These are phyloP conservation scores for Globia sparganii DNA, from an alignment of 2,888 invertebrate genomes.

Conservation along the genomic window DNA sequence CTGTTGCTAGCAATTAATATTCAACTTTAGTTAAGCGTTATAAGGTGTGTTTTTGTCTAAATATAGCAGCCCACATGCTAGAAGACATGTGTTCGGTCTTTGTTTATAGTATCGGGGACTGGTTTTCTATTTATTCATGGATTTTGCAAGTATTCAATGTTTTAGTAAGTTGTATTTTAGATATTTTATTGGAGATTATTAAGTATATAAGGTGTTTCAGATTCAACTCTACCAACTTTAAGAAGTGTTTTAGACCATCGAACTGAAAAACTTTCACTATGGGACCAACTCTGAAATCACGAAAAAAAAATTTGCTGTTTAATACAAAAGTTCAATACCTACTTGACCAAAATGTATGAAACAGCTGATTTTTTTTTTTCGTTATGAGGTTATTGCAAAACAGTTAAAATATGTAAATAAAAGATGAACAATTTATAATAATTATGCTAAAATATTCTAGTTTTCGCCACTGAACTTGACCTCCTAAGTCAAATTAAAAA, in stretches of 20 bases:
- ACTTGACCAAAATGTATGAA: too few relatives aligned
- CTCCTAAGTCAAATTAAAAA: not conserved
- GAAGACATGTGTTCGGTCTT: constrained; percentile 58
- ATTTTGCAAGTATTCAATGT: constrained; percentile 33
- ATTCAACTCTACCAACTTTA: too few relatives aligned
- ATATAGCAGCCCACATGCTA: constrained; percentile 57
- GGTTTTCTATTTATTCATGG: constrained; percentile 37
- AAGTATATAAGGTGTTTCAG: too few relatives aligned
- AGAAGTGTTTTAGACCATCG: too few relatives aligned
- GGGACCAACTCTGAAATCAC: too few relatives aligned
- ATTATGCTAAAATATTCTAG: not conserved
- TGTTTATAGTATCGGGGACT: constrained; percentile 57
- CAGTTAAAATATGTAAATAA: not conserved
- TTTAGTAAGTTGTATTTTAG: not conserved
- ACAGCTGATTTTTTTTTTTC: too few relatives aligned
- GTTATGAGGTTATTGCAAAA: not conserved
- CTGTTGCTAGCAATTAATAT: constrained; percentile 16
- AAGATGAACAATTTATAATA: not conserved
- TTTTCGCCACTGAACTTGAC: not conserved
- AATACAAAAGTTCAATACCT: too few relatives aligned
- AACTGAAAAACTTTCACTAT: too few relatives aligned
- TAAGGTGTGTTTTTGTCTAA: constrained; percentile 40
- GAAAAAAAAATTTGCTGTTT: too few relatives aligned
- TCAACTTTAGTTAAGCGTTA: not conserved
- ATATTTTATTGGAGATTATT: not conserved